Conservation (phyloP, 2,113 vertebrate species). For the cattle (Bos taurus) region ARS-UCD2.0 NC_037336.1:59765001-59765500, state of each 20-base stretch:
- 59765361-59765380: neutral
- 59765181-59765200: neutral
- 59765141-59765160: neutral
- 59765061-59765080: neutral
- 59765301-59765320: neutral
- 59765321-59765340: neutral
- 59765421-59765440: neutral
- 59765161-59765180: neutral
- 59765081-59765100: neutral
- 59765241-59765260: neutral
- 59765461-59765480: neutral
- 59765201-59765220: neutral
- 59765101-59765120: neutral
- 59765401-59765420: neutral
- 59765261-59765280: neutral
- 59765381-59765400: neutral
- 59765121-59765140: neutral
- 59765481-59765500: neutral
- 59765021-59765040: accelerated
- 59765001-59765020: neutral
- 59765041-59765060: neutral
- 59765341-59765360: neutral
- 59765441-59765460: neutral
- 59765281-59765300: neutral
- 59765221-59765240: neutral